phyloP scores from a whole-genome alignment of 2,888 invertebrate species.

The Papilio elwesi region DNA sequence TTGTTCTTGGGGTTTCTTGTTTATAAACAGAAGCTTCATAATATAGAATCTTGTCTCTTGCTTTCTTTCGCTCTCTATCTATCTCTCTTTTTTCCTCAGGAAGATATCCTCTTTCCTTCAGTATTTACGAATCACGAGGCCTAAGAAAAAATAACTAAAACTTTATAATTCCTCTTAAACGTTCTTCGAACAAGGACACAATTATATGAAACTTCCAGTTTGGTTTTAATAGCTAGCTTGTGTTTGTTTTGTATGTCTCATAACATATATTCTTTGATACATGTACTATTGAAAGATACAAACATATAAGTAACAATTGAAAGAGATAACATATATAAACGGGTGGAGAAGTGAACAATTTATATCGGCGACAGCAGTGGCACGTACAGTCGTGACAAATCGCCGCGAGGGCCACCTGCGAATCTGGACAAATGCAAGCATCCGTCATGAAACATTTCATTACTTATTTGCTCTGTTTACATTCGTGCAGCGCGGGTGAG shows the following conservation, averaged over 20 bases:
- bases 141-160: no score
- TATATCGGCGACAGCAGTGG: conserved; percentile 23
- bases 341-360: conserved; percentile 15
- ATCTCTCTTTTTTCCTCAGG: no score
- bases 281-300: neutral
- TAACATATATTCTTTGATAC: conserved; percentile 25
- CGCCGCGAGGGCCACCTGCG: conserved; percentile 36
- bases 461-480: conserved; percentile 36
- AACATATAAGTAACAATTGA: conserved; percentile 17
- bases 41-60: no score
- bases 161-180: no score
- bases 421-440: conserved; percentile 37
- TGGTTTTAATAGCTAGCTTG: neutral
- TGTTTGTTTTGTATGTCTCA: neutral
- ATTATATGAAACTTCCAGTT: neutral
- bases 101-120: no score
- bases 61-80: no score
- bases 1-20: no score
- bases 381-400: conserved; percentile 38
- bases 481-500: conserved; percentile 30
- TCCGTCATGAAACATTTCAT: conserved; percentile 38
- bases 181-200: no score
- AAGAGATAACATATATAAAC: conserved; percentile 31
- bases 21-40: no score
- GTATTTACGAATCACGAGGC: no score